Evolutionary conservation across 2,113 vertebrate species (phyloP), one percentile per base, ranked within the genome.

Genomic region (Hystrix brachyura): DNA sequence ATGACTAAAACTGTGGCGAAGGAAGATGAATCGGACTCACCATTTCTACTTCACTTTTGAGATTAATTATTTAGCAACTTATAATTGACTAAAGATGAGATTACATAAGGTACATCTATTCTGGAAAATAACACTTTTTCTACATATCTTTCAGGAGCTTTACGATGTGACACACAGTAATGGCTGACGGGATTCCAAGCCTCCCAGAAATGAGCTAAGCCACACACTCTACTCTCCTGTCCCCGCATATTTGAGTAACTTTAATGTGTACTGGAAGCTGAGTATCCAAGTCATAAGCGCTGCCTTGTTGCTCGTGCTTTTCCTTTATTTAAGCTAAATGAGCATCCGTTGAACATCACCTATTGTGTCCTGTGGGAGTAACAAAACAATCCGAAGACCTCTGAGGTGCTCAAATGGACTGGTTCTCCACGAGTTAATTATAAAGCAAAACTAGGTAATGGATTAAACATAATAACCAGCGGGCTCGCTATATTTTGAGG

Each of bases 101-200:
- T 14, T 43, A 46, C 21, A 60, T 8, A 4, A 46, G 53, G 46
- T 10, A 1, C 8, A 32, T 78, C 4, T 60, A 7, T 38, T 12
- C 10, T 74, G 55, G 43, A 78, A 88, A 64, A 74, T 13, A 43
- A 21, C 7, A 88, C 11, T 21, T 46, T 51, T 19, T 64, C 18
- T 8, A 19, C 4, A 21, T 65, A 34, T 43, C 14, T 10, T 89
- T 51, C 29, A 62, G 29, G 29, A 89, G 4, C 13, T 76, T 0
- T 19, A 11, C 11, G 13, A 12, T 29, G n/a, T 51, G 21, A 27
- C 5, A 48, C 60, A 13, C 17, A 10, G 1, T 23, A 12, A 89
- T 12, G 5, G 3, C 15, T 48, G 7, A n/a, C 17, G 29, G 19
- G 0, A 2, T 51, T 2, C 6, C 25, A n/a, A 11, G 0, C 43